Percentiles rank a stretch among this genome's conserved stretches.
Conservation (phyloP, 2,888 invertebrate species). For the Drosophila koepferae region DNA sequence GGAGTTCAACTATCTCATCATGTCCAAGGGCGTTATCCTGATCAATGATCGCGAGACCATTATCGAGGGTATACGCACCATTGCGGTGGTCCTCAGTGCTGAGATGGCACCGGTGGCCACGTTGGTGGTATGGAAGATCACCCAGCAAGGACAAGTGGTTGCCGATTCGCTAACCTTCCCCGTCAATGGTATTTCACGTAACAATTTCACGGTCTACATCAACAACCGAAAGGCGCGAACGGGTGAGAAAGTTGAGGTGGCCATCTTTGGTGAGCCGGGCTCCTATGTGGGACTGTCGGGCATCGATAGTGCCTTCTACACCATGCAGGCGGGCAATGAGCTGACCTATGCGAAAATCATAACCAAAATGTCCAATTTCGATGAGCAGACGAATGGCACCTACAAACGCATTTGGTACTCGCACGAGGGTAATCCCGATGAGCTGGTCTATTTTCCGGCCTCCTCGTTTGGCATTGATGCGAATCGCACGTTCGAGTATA, state of each 20-base stretch:
- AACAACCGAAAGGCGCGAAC: slow-evolving; percentile 97
- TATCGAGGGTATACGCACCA: slow-evolving; percentile 90
- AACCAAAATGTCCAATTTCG: slow-evolving; percentile 94
- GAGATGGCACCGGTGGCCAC: slow-evolving; percentile 98
- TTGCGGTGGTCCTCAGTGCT: slow-evolving; percentile 92
- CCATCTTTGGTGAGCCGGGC: slow-evolving; percentile 96
- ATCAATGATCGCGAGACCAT: slow-evolving; percentile 94
- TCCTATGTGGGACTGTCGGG: slow-evolving; percentile 97
- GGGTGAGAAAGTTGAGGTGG: slow-evolving; percentile 96
- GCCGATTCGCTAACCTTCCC: slow-evolving; percentile 98
- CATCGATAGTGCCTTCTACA: slow-evolving; percentile 94
- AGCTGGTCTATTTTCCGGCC: slow-evolving; percentile 94
- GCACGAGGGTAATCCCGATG: slow-evolving; percentile 92
- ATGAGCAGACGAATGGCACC: slow-evolving; percentile 94
- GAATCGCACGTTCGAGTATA: slow-evolving; percentile 96
- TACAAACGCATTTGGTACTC: slow-evolving; percentile 93
- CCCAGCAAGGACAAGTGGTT: slow-evolving; percentile 92
- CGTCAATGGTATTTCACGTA: slow-evolving; percentile 96
- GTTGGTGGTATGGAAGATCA: slow-evolving; percentile 94
- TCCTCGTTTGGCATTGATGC: slow-evolving; percentile 97
- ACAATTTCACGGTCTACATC: slow-evolving; percentile 94
- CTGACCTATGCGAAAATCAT: slow-evolving; percentile 94
- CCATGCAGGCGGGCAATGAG: slow-evolving; percentile 97
- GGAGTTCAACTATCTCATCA: slow-evolving; percentile 94
- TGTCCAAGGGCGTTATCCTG: slow-evolving; percentile 96